Percentiles rank a stretch among this genome's conserved stretches.
These are phyloP conservation scores for Tragelaphus imberbis DNA, from an alignment of 2,113 vertebrate species.

Conservation along the genomic window DNA sequence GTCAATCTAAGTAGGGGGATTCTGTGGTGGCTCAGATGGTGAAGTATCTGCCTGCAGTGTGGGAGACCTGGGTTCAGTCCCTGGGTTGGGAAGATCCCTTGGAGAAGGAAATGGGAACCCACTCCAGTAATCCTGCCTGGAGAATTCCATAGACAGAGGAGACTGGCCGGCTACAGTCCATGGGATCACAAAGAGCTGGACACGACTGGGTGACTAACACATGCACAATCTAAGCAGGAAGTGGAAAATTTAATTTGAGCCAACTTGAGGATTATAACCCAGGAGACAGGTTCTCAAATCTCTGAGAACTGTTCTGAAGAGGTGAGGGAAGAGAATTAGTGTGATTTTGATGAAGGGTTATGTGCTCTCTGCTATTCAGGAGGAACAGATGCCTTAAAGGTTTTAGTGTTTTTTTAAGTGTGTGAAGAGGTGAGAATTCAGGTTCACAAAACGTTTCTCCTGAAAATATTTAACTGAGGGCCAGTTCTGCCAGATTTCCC, in stretches of 20 bases:
- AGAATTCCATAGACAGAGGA: not conserved
- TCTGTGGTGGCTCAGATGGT: not conserved
- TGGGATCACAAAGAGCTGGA: not conserved
- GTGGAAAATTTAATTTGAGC: not conserved
- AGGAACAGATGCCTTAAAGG: not conserved
- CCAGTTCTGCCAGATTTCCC: not conserved
- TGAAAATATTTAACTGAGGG: not conserved
- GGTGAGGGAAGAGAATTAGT: not conserved
- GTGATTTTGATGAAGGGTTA: not conserved
- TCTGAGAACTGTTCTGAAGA: not conserved
- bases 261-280: not conserved
- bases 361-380: not conserved
- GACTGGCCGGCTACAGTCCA: not conserved
- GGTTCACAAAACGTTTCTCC: not conserved
- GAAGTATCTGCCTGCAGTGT: not conserved
- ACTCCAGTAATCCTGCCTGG: not conserved
- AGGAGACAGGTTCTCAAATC: not conserved
- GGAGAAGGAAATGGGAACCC: not conserved
- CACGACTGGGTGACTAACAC: not conserved
- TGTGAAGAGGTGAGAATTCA: not conserved
- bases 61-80: not conserved
- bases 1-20: not conserved
- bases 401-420: not conserved
- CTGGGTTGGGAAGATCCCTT: not conserved
- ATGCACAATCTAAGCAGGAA: not conserved